Conservation (phyloP, 2,113 vertebrate genomes). For the Parotia lawesii region DNA sequence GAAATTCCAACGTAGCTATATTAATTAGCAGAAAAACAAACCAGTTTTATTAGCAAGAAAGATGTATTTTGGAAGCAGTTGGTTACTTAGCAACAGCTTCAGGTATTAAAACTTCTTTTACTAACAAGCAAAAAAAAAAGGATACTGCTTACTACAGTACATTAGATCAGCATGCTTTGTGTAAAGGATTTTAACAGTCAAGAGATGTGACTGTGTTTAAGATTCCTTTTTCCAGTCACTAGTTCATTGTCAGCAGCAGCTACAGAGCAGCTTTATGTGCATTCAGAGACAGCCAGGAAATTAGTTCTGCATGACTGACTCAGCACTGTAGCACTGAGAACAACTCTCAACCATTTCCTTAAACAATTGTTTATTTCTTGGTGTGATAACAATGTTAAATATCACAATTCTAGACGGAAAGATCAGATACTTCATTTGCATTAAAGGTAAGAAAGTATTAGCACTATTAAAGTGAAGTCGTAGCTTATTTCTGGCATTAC, state of each 20-base stretch:
- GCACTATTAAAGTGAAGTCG: not conserved
- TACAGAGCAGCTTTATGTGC: conserved; percentile 78
- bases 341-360: conserved; percentile 63
- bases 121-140: not conserved
- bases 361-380: conserved; percentile 76
- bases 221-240: conserved; percentile 79
- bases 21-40: not conserved
- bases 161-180: conserved; percentile 71
- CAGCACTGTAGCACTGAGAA: conserved; percentile 64
- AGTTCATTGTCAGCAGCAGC: conserved; percentile 78
- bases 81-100: conserved; percentile 69
- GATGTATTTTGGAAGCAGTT: conserved; percentile 50
- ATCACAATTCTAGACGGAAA: conserved; percentile 35
- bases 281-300: conserved; percentile 81
- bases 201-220: conserved; percentile 82
- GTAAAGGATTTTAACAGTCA: conserved; percentile 79
- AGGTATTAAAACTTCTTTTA: conserved; percentile 54
- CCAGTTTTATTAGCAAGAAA: conserved; percentile 30
- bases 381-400: conserved; percentile 69
- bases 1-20: not conserved
- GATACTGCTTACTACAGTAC: conserved; percentile 38
- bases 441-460: conserved; percentile 12
- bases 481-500: not conserved
- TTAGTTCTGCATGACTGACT: conserved; percentile 81
- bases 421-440: not conserved